These are phyloP conservation scores for Epizoanthus rinbou DNA, from an alignment of 92 coral and sea anemone species.

Conservation along the genomic window DNA sequence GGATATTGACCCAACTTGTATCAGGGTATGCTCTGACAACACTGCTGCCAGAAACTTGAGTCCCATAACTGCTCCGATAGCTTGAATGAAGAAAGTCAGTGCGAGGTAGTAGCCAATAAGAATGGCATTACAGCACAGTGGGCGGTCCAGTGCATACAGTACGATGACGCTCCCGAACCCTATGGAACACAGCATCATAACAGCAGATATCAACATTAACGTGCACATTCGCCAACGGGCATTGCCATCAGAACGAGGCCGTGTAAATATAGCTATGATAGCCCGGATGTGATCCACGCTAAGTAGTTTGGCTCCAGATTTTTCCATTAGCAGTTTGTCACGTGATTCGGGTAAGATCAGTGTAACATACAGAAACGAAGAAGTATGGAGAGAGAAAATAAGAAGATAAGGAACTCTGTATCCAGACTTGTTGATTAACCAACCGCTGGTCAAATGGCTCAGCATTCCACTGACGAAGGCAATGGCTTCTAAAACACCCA, in stretches of 20 bases:
- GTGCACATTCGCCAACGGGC: constrained; percentile 77
- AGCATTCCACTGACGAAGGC: constrained; percentile 96
- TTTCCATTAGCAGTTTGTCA: constrained; percentile 55
- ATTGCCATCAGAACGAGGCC: constrained; percentile 67
- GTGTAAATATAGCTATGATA: constrained; percentile 69
- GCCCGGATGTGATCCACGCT: constrained; percentile 80
- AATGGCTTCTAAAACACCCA: constrained; percentile 88
- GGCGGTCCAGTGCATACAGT: constrained; percentile 89
- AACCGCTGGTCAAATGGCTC: constrained; percentile 95
- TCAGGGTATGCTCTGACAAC: constrained; percentile 72
- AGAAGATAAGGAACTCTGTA: constrained; percentile 87
- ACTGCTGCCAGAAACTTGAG: constrained; percentile 75
- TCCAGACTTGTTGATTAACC: constrained; percentile 84
- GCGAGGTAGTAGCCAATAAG: constrained; percentile 95
- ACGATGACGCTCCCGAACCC: constrained; percentile 98
- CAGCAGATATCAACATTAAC: constrained; percentile 83
- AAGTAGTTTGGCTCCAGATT: constrained; percentile 58
- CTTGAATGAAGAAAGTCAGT: constrained; percentile 89
- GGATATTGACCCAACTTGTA: constrained; percentile 84
- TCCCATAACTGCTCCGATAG: constrained; percentile 90
- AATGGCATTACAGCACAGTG: constrained; percentile 91
- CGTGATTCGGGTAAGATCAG: constrained; percentile 91
- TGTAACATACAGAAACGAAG: constrained; percentile 85
- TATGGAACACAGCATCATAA: constrained; percentile 93
- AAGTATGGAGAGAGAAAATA: constrained; percentile 74